Evolutionary conservation across 1,140 invertebrate species (phyloP), one percentile per base, ranked within the genome.

Genomic region (Trinorchestia longiramus): DNA sequence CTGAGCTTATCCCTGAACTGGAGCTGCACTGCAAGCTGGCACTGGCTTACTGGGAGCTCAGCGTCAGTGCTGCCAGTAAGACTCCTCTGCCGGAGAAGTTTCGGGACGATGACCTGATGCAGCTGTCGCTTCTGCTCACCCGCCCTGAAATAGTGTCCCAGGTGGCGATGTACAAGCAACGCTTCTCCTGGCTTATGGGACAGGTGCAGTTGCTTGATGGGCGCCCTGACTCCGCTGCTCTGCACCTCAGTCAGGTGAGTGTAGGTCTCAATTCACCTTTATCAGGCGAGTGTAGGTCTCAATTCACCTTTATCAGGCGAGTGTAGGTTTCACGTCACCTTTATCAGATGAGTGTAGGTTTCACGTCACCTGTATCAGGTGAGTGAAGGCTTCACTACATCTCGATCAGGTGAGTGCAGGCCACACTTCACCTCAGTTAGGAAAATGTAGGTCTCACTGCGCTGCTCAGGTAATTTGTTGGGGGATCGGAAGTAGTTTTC

Each of bases 141-240:
- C 92, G 92, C 4, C 92, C 92, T 8, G 92, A 94, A 44, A 94
- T 94, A 11, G 92, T 47, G 41, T 94, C 43, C 3, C 41, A 6
- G 8, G 44, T 94, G 43, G 3, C 92, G 6, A 0, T 43, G 43
- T 94, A 94, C 92, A 94, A 94, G 44, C 92, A 94, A 44, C 92
- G 92, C 43, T 94, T 94, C 92, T 94, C 92, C 19, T 94, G 92
- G 92, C 92, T 94, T 11, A 94, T 94, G 92, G 92, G 41, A 44
- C 92, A 94, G 44, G 43, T 94, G 43, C 43, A 94, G 43, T 17
- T 94, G 8, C 6, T 44, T 1, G 41, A 4, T 45, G 92, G 43
- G 36, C 43, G 44, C 43, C 44, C 92, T n/a, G 92, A 94, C 8
- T 6, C 40, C 4, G 92, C 92, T 47, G 92, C 92, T 19, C 92